Base-by-base conservation (phyloP, 2,888 invertebrate genomes). In the Cremastinae sp. region DNA sequence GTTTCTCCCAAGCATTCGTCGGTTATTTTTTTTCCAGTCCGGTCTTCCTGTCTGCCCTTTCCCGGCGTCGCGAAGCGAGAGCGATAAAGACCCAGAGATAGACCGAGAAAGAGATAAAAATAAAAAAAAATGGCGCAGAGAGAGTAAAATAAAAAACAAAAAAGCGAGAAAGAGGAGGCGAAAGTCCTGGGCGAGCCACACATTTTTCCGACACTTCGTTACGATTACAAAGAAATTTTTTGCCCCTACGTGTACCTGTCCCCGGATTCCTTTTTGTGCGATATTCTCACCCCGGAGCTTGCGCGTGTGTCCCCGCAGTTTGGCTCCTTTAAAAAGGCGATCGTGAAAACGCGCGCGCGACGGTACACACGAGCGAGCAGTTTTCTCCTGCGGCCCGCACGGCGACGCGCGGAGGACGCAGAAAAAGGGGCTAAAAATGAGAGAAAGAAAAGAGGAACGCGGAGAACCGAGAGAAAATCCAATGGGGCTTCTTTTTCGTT, bases 201-300 rank as follows among this genome's bases (percentile, higher is more conserved):
- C 70, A 74, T 75, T 78, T 78, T 78, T 75, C 75, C 75, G 64
- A 72, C 75, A 72, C 71, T 74, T 75, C 78, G 74, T 71, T 66
- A 74, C 74, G 74, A 66, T 74, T 74, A 74, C 75, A 75, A 71
- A 78, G 72, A 75, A 72, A 71, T 72, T 78, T 53, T 51, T 20
- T 22, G n/a, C 49, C 64, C 41, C n/a, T 9, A 5, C 5, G 28
- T 41, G 41, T 12, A n/a, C 41, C 41, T 9, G 12, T 28, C 28
- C 5, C 28, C 2, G 28, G 28, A 28, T 28, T 28, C 28, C 28
- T 41, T 58, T 16, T 14, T 54, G 8, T 53, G 54, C 78, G 53
- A 36, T 75, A 59, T 71, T 64, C 62, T 61, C 61, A 20, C 47
- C 56, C 51, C 4, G 43, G 28, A 28, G 28, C 34, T 38, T 18